Evolutionary conservation across 2,888 invertebrate genomes (phyloP).

Genomic region (Aromia moschata): DNA sequence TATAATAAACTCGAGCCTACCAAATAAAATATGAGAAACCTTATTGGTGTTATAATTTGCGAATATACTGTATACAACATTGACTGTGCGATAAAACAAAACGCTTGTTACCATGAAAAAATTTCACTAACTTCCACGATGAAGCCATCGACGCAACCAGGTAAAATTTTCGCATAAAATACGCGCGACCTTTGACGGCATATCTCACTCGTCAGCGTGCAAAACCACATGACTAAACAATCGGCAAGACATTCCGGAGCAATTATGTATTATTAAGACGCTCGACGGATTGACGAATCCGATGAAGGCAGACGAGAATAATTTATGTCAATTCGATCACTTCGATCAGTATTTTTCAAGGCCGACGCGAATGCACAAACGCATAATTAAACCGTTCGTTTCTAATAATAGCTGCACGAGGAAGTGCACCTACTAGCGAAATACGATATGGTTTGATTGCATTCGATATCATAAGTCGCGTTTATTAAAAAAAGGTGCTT

Average conservation of each 20-base stretch:
- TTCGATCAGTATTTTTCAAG: slow-evolving; percentile 2
- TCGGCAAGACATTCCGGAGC: slow-evolving; percentile 1
- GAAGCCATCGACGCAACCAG: too few relatives aligned
- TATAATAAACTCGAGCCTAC: too few relatives aligned
- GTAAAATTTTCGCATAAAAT: too few relatives aligned
- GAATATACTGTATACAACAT: too few relatives aligned
- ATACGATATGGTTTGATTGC: neutral
- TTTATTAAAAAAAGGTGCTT: slow-evolving; percentile 16
- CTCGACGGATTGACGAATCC: slow-evolving; percentile 9
- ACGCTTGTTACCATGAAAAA: too few relatives aligned
- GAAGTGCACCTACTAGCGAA: slow-evolving; percentile 11
- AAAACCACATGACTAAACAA: neutral
- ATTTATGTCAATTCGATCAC: slow-evolving; percentile 15
- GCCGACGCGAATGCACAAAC: slow-evolving; percentile 7
- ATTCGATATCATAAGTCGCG: neutral
- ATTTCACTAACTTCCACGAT: too few relatives aligned
- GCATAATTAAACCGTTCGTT: slow-evolving; percentile 21
- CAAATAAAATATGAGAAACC: too few relatives aligned
- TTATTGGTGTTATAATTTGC: too few relatives aligned
- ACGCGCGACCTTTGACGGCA: neutral
- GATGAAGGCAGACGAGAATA: neutral
- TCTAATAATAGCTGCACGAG: slow-evolving; percentile 20
- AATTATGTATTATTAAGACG: slow-evolving; percentile 14
- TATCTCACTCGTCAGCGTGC: neutral
- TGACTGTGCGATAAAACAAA: too few relatives aligned